Base-by-base conservation (phyloP, 1,140 invertebrate species). In the Zaprionus ghesquierei region DNA sequence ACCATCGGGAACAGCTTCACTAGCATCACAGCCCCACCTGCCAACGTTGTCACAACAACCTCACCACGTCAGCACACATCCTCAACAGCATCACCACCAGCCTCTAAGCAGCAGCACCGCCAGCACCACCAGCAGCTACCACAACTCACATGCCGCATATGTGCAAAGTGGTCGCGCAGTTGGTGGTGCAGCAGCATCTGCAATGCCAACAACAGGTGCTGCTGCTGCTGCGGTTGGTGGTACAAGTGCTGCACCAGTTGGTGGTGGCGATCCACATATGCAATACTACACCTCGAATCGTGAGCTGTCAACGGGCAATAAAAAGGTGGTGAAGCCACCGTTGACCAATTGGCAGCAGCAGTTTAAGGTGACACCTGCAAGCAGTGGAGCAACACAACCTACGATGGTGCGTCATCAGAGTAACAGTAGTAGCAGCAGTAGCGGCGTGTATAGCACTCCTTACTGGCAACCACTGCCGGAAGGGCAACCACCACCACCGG, bases 271-370 rank as follows among this genome's bases (percentile, higher is more conserved):
- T 77, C 84, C 84, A 6, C 84, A 89, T 51, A 54, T 84, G 62
- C 84, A 89, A 56, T 87, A 87, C 49, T 87, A 87, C 68, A 87
- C 84, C 62, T 89, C 84, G 20, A 87, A 87, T 35, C 76, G 86
- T n/a, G 86, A 77, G 41, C 56, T 87, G 68, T 13, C 50, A n/a
- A 60, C 22, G 9, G 35, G 44, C 22, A 87, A 79, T 29, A 84
- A 82, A 33, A 23, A 72, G 46, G 49, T 41, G 6, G 84, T 41
- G 6, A 79, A 79, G 18, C 29, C 60, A 15, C 22, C 60, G 25
- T 6, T 35, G 27, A 33, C 84, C 44, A 73, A 15, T 10, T 89
- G 79, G 82, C 70, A 79, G 29, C 70, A 79, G 29, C 77, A 90
- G 64, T 79, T 76, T 10, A 58, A 46, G n/a, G 56, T 38, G 23